Conservation (phyloP, 1,140 invertebrate genomes). For the Anastatus disparis region DNA sequence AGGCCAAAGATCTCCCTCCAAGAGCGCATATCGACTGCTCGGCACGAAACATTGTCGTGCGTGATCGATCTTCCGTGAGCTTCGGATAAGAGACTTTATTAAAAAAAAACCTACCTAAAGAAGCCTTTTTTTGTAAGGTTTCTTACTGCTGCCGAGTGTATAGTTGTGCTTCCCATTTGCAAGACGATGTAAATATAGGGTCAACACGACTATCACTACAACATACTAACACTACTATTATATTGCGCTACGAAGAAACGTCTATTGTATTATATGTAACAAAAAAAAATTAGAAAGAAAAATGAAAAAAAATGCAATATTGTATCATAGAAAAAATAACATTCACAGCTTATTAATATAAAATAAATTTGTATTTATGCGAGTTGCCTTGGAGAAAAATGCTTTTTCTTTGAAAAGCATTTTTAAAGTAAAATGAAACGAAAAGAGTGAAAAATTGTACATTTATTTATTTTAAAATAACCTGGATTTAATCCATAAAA, state of each 20-base stretch:
- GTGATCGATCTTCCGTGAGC: constrained; percentile 21
- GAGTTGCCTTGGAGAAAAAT: constrained; percentile 46
- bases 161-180: constrained; percentile 1
- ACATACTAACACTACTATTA: neutral
- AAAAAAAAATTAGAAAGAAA: neutral
- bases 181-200: neutral
- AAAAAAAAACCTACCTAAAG: no score
- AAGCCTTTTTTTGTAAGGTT: constrained; percentile 16
- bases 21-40: constrained; percentile 4
- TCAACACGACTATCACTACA: neutral
- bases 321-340: constrained; percentile 47
- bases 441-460: constrained; percentile 43
- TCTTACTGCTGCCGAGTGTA: neutral
- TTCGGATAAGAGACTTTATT: neutral
- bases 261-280: constrained; percentile 46
- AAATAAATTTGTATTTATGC: constrained; percentile 46
- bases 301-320: constrained; percentile 33
- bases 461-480: constrained; percentile 46
- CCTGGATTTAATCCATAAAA: neutral
- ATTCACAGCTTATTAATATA: constrained; percentile 10
- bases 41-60: neutral
- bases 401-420: no score
- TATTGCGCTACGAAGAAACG: neutral
- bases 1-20: constrained; percentile 26
- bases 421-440: no score